These are phyloP conservation scores for Nomada ruficornis DNA, from an alignment of 2,888 invertebrate species.

Conservation along the genomic window DNA sequence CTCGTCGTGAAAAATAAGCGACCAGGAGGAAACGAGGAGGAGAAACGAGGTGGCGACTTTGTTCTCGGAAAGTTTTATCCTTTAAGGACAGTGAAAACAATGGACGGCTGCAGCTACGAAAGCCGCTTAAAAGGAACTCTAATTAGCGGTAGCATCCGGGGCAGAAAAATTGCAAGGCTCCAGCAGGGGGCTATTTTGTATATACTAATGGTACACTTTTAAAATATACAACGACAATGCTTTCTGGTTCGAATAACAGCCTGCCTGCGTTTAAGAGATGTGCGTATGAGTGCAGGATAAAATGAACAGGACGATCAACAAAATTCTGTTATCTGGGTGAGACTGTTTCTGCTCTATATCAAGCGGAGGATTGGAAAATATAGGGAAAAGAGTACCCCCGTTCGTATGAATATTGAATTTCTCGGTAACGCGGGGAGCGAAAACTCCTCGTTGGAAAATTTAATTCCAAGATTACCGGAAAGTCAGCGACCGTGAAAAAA, in stretches of 20 bases:
- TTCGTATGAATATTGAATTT: slow-evolving; percentile 39
- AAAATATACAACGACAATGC: background rate
- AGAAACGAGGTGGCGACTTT: slow-evolving; percentile 20
- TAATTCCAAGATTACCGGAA: slow-evolving; percentile 54
- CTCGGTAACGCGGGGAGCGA: slow-evolving; percentile 3
- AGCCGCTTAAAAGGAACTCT: slow-evolving; percentile 52
- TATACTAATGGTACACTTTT: background rate
- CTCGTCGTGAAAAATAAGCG: background rate
- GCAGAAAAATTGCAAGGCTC: slow-evolving; percentile 25
- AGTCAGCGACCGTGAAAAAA: slow-evolving; percentile 37
- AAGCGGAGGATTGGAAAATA: too few relatives aligned
- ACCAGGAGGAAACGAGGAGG: background rate
- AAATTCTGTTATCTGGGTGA: too few relatives aligned
- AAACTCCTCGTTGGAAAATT: slow-evolving; percentile 50
- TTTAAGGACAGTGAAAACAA: slow-evolving; percentile 46
- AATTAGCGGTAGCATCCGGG: slow-evolving; percentile 36
- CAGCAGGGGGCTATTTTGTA: background rate
- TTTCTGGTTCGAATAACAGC: background rate
- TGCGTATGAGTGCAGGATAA: too few relatives aligned
- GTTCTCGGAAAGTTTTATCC: slow-evolving; percentile 20
- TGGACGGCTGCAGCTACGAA: slow-evolving; percentile 32
- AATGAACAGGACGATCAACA: too few relatives aligned
- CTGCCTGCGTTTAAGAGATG: background rate
- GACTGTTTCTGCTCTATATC: too few relatives aligned
- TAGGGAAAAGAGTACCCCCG: background rate